Evolutionary conservation across 2,113 vertebrate species (phyloP).

Genomic region (Eretmochelys imbricata): DNA sequence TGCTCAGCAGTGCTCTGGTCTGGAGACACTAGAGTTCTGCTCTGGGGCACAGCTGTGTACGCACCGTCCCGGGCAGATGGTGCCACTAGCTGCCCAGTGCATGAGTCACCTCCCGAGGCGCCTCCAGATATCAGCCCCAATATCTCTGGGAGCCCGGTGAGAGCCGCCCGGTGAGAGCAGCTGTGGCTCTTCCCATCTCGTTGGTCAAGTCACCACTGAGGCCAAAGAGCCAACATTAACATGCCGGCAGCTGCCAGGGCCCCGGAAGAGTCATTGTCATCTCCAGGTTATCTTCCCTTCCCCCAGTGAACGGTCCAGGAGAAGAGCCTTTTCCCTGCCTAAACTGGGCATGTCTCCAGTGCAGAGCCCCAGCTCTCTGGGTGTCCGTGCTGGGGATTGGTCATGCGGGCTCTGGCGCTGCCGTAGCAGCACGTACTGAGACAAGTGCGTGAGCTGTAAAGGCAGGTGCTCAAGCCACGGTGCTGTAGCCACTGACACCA

Average conservation of each 20-base stretch:
- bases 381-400: no score
- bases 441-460: not conserved
- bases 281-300: not conserved
- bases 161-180: not conserved
- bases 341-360: not conserved
- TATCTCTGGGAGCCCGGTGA: not conserved
- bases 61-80: not conserved
- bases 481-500: not conserved
- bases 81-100: not conserved
- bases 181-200: not conserved
- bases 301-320: not conserved
- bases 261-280: not conserved
- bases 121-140: fast-evolving
- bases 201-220: not conserved
- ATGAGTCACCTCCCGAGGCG: not conserved
- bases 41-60: not conserved
- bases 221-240: not conserved
- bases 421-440: not conserved
- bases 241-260: not conserved
- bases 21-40: not conserved
- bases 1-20: fast-evolving
- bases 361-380: not conserved
- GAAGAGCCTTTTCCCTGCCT: not conserved
- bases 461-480: not conserved
- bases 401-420: not conserved